Evolutionary conservation across 1,140 invertebrate species (phyloP).

Genomic region (Atta cephalotes): DNA sequence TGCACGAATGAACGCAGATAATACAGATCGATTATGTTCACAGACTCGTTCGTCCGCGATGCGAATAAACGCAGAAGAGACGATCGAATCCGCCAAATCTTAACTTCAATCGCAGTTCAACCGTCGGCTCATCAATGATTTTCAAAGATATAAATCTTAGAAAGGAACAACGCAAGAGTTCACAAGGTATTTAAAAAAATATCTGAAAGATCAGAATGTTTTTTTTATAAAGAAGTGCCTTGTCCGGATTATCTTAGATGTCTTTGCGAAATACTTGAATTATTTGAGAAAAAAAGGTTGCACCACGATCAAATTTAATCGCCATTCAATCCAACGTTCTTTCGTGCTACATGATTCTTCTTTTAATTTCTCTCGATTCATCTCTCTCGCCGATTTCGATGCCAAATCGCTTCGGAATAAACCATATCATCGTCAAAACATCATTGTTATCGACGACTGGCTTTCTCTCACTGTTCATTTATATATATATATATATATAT

Average conservation of each 20-base stretch:
- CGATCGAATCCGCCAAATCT: not conserved
- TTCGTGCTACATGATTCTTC: not conserved
- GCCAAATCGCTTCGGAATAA: constrained; percentile 60
- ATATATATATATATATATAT: constrained; percentile 55
- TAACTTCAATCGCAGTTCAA: constrained; percentile 16
- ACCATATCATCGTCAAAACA: constrained; percentile 38
- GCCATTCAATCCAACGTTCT: constrained; percentile 20
- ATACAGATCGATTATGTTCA: not conserved
- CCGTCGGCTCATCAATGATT: not conserved
- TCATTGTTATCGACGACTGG: constrained; percentile 54
- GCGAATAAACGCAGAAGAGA: not conserved
- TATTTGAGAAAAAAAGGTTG: not conserved
- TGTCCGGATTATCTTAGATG: not conserved
- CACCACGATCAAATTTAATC: not conserved
- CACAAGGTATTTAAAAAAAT: not conserved
- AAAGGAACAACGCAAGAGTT: not conserved
- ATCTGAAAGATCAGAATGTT: not conserved
- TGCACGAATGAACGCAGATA: not conserved
- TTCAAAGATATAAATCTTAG: not conserved
- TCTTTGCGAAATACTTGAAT: not conserved
- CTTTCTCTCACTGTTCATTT: constrained; percentile 60
- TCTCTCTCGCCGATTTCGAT: constrained; percentile 58
- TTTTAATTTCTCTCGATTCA: not conserved
- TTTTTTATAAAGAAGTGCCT: not conserved
- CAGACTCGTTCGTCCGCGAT: not conserved